phyloP scores from a whole-genome alignment of 2,797 vertebrate species.

The Gambusia yucatana region DNA sequence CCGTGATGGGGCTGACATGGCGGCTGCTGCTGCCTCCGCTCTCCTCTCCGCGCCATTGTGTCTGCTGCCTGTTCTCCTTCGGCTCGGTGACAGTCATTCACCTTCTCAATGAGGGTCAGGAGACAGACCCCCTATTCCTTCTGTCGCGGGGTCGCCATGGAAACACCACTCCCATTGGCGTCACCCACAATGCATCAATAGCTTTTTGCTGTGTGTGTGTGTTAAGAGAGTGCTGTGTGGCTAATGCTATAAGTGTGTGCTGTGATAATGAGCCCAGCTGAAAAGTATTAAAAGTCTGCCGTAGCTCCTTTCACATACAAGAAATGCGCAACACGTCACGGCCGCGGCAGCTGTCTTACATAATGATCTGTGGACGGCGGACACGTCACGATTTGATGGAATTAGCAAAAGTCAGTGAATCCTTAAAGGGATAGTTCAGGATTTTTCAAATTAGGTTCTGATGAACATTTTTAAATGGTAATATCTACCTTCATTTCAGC shows the following conservation, averaged over 20 bases:
- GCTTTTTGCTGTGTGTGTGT: slow-evolving; percentile 42
- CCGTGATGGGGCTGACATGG: slow-evolving; percentile 34
- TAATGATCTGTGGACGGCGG: slow-evolving; percentile 20
- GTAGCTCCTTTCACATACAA: slow-evolving; percentile 15
- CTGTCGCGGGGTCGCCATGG: slow-evolving; percentile 82
- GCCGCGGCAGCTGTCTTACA: not conserved
- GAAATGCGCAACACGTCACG: slow-evolving; percentile 33
- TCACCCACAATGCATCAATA: slow-evolving; percentile 76
- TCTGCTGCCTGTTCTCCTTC: slow-evolving; percentile 33
- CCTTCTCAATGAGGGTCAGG: slow-evolving; percentile 77
- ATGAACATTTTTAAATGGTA: not conserved
- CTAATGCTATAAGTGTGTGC: slow-evolving; percentile 32
- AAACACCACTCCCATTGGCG: slow-evolving; percentile 70
- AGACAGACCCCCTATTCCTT: slow-evolving; percentile 76
- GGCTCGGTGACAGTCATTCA: slow-evolving; percentile 60
- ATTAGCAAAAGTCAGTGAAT: not conserved
- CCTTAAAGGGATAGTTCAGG: not conserved
- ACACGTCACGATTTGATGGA: not conserved
- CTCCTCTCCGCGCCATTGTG: slow-evolving; percentile 28
- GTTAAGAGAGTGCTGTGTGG: slow-evolving; percentile 14
- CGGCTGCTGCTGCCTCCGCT: slow-evolving; percentile 30
- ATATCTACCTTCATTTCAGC: not conserved
- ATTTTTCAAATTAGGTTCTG: not conserved
- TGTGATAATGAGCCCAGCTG: slow-evolving; percentile 28
- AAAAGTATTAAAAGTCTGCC: slow-evolving; percentile 39